Evolutionary conservation across 2,797 vertebrate genomes (phyloP).

Genomic region (Clarias pachynema): DNA sequence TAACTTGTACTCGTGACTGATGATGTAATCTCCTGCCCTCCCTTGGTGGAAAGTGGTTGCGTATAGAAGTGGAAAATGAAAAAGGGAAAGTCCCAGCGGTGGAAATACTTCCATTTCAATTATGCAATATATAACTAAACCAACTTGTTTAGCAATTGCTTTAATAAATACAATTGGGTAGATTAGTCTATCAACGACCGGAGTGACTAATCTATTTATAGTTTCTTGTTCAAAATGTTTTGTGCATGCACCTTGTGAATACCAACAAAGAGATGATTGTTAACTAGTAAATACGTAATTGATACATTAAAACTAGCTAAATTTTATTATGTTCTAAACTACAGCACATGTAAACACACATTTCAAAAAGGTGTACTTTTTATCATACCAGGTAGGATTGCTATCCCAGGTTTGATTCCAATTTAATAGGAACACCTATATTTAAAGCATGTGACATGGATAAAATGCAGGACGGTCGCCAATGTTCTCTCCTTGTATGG

Average conservation of each 20-base stretch:
- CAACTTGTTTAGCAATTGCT: not conserved
- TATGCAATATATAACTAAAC: not conserved
- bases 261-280: not conserved
- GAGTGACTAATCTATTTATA: not conserved
- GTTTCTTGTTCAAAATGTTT: not conserved
- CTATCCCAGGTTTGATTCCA: not conserved
- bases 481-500: not conserved
- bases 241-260: not conserved
- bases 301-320: too few relatives aligned
- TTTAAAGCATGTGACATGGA: too few relatives aligned
- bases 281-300: too few relatives aligned
- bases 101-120: not conserved
- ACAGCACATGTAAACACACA: not conserved
- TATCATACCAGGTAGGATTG: not conserved
- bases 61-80: not conserved
- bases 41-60: not conserved
- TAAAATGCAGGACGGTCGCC: not conserved
- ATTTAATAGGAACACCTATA: too few relatives aligned
- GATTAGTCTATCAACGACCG: not conserved
- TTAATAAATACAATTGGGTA: not conserved
- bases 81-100: slow-evolving; percentile 30
- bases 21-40: slow-evolving; percentile 2
- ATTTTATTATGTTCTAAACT: not conserved
- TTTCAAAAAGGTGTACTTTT: not conserved
- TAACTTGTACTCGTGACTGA: not conserved